Conservation (phyloP, 2,113 vertebrate genomes). For the Stigmatopora nigra region DNA sequence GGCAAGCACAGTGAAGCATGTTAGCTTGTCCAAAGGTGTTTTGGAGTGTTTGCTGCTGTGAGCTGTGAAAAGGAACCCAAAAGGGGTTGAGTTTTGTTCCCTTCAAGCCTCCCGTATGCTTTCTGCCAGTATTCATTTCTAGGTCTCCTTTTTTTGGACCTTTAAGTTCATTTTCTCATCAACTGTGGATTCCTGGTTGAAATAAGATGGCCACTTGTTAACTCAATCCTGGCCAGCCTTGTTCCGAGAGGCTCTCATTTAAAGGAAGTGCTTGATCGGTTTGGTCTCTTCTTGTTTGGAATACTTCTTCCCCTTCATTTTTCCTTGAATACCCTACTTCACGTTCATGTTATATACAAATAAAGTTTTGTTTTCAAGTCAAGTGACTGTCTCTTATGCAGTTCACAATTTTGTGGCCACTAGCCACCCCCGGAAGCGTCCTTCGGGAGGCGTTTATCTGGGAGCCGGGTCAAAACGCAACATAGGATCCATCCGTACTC, state of each 20-base stretch:
- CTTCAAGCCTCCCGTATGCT: no score
- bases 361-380: not conserved
- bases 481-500: not conserved
- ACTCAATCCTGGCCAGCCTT: not conserved
- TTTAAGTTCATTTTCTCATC: not conserved
- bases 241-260: not conserved
- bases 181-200: not conserved
- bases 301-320: not conserved
- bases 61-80: not conserved
- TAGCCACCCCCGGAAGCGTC: no score
- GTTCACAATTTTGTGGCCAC: not conserved
- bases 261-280: not conserved
- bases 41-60: not conserved
- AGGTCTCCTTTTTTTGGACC: not conserved
- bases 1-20: not conserved
- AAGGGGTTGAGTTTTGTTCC: not conserved
- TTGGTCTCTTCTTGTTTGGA: not conserved
- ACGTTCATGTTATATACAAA: not conserved
- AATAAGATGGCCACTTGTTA: no score
- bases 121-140: no score
- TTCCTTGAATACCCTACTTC: not conserved
- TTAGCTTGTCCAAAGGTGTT: not conserved
- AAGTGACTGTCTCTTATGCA: not conserved
- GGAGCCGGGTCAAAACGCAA: not conserved
- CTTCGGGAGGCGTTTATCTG: not conserved